Evolutionary conservation across 1,140 invertebrate genomes (phyloP).

Genomic region (Trichonephila clavata): DNA sequence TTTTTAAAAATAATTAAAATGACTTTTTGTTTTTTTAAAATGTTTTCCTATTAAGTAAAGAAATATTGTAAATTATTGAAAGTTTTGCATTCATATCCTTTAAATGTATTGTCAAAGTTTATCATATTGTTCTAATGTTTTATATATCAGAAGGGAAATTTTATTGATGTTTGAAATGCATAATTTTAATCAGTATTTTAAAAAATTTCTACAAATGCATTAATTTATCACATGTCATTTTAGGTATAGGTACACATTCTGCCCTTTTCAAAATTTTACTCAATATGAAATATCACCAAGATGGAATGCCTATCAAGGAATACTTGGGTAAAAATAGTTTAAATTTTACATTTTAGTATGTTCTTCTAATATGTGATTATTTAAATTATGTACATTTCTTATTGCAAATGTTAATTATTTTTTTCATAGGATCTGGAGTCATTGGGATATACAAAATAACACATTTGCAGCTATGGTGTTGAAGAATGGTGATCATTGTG

Average conservation of each 20-base stretch:
- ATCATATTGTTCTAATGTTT: too few relatives aligned
- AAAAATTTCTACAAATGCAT: not conserved
- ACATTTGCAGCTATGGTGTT: conserved; percentile 81
- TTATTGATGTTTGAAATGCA: too few relatives aligned
- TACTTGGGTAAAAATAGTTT: conserved; percentile 60
- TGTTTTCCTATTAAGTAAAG: too few relatives aligned
- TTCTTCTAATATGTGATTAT: too few relatives aligned
- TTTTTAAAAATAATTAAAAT: too few relatives aligned
- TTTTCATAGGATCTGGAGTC: conserved; percentile 81
- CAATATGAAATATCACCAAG: conserved; percentile 80
- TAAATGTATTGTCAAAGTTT: too few relatives aligned
- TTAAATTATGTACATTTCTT: not conserved
- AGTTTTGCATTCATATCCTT: too few relatives aligned
- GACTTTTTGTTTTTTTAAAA: too few relatives aligned
- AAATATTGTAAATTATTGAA: too few relatives aligned
- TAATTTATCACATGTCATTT: not conserved
- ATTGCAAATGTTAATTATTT: conserved; percentile 4
- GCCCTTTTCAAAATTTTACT: conserved; percentile 81
- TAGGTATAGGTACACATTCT: conserved; percentile 81
- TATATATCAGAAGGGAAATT: too few relatives aligned
- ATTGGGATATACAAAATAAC: conserved; percentile 82
- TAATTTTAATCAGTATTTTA: not conserved
- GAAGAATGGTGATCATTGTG: conserved; percentile 81
- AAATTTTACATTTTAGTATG: not conserved
- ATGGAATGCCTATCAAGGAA: conserved; percentile 75